Percentiles rank a stretch among this genome's conserved stretches.
These are phyloP conservation scores for Nemoura dubitans DNA, from an alignment of 2,888 invertebrate species.

Conservation along the genomic window DNA sequence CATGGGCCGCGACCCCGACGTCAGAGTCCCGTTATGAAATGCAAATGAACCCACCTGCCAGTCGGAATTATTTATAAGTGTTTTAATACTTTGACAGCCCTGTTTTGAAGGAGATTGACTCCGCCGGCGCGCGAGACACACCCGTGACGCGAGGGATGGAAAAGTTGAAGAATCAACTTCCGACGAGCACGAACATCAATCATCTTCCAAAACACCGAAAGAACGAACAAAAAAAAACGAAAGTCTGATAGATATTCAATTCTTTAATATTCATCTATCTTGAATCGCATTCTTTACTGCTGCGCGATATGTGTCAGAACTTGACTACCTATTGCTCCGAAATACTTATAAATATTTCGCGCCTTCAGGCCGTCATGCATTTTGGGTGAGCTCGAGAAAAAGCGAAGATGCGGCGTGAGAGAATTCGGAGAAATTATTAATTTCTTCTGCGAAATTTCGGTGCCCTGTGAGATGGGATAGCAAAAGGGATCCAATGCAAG, in stretches of 20 bases:
- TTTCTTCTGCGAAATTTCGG: not conserved
- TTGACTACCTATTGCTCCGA: not conserved
- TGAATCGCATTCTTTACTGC: not conserved
- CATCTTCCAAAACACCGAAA: not conserved
- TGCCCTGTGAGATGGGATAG: not conserved
- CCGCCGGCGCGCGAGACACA: not conserved
- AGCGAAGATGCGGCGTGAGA: not conserved
- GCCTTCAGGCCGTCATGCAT: not conserved
- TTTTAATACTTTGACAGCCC: constrained; percentile 17
- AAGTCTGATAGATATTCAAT: not conserved
- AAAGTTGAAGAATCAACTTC: constrained; percentile 27
- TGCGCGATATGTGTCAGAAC: not conserved
- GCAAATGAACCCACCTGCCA: constrained; percentile 4
- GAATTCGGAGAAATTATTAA: not conserved
- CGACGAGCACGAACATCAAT: constrained; percentile 17
- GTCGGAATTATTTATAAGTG: not conserved
- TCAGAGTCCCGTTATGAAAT: not conserved
- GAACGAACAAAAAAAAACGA: not conserved
- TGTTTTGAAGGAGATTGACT: constrained; percentile 5
- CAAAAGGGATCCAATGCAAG: not conserved
- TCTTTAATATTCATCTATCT: constrained; percentile 13
- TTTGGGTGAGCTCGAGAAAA: not conserved
- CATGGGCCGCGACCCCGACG: not conserved
- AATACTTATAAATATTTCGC: not conserved
- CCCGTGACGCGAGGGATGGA: not conserved